Evolutionary conservation across 2,888 invertebrate genomes (phyloP).

Genomic region (Plagodis dolabraria): DNA sequence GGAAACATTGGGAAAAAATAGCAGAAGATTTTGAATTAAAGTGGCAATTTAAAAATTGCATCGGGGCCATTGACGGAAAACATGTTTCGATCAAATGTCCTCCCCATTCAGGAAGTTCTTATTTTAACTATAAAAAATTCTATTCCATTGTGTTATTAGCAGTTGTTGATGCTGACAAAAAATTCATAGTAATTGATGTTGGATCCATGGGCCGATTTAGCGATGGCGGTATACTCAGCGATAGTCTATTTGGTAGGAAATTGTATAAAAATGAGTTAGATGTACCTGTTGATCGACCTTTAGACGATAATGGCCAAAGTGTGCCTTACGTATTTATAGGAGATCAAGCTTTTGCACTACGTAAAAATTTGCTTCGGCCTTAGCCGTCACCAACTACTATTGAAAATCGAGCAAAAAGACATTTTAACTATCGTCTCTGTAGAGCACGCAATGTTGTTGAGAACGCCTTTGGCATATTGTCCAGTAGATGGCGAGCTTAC

Average conservation of each 20-base stretch:
- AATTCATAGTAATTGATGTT: not conserved
- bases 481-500: not conserved
- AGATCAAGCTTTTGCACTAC: conserved; percentile 31
- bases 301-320: not conserved
- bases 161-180: not conserved
- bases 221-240: not conserved
- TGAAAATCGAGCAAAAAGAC: conserved; percentile 5
- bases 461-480: conserved; percentile 24
- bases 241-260: not conserved
- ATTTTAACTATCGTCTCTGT: conserved; percentile 22
- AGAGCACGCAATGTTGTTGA: conserved; percentile 27
- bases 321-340: conserved; percentile 26
- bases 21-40: too few species aligned
- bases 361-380: conserved; percentile 30
- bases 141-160: not conserved
- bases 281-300: not conserved
- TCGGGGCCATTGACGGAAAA: too few species aligned
- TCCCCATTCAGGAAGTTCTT: not conserved
- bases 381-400: conserved; percentile 22
- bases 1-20: too few species aligned
- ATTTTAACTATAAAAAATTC: not conserved
- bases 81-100: too few species aligned
- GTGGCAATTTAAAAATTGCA: too few species aligned
- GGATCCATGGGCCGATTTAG: not conserved
- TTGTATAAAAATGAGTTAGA: not conserved